A percentile compares a stretch with the other conserved stretches of the same genome.
phyloP scores from a whole-genome alignment of 2,888 invertebrate genomes.

The Automeris io region DNA sequence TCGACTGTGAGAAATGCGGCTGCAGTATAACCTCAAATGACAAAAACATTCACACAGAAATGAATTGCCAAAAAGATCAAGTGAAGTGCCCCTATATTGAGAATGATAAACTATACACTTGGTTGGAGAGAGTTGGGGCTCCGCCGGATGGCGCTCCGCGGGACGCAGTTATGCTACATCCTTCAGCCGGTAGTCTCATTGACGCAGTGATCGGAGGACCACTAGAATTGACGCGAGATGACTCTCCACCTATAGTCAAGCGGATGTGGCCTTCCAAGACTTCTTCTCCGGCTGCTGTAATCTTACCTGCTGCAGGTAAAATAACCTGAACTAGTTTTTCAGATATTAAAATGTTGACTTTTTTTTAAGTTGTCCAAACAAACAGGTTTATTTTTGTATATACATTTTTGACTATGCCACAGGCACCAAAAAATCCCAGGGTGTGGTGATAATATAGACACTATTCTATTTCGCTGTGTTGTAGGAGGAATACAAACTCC shows the following conservation, averaged over 20 bases:
- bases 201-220: conserved; percentile 62
- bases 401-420: too few species aligned
- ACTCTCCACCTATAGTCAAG: conserved; percentile 52
- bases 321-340: background rate
- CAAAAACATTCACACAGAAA: conserved; percentile 67
- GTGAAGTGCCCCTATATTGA: conserved; percentile 63
- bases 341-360: too few species aligned
- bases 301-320: conserved; percentile 60
- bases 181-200: conserved; percentile 53
- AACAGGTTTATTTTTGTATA: too few species aligned
- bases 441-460: too few species aligned
- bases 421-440: too few species aligned
- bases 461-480: too few species aligned
- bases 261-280: conserved; percentile 69
- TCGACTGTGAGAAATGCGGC: conserved; percentile 79
- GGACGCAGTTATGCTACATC: conserved; percentile 59
- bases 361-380: too few species aligned
- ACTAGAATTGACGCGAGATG: conserved; percentile 46
- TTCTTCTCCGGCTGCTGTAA: conserved; percentile 60
- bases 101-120: conserved; percentile 42
- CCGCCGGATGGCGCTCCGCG: conserved; percentile 53
- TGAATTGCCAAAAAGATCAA: conserved; percentile 69
- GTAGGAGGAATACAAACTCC: too few species aligned
- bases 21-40: conserved; percentile 77
- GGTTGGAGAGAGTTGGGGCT: conserved; percentile 51